A percentile compares a stretch with the other conserved stretches of the same genome.
Evolutionary conservation across 2,888 invertebrate species (phyloP).

Genomic region (Caprella mutica): DNA sequence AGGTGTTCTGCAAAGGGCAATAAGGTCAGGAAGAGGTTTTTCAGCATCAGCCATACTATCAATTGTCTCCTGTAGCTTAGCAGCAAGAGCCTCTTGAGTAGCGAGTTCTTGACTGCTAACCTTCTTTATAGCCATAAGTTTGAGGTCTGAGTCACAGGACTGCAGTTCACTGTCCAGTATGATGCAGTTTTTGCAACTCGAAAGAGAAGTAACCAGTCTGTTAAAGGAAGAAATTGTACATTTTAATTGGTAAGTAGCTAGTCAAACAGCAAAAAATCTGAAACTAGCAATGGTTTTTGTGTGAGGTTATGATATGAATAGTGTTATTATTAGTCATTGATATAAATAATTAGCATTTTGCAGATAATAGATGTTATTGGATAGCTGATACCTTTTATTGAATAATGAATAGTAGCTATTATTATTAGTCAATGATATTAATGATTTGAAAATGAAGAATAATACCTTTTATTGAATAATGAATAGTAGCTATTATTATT

Average conservation of each 20-base stretch:
- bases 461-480: too few relatives aligned
- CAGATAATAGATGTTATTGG: too few relatives aligned
- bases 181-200: constrained; percentile 73
- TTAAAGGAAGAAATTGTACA: constrained; percentile 3
- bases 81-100: constrained; percentile 40
- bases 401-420: too few relatives aligned
- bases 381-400: too few relatives aligned
- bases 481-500: too few relatives aligned
- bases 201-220: constrained; percentile 77
- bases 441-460: too few relatives aligned
- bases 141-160: constrained; percentile 43
- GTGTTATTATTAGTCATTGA: too few relatives aligned
- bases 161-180: constrained; percentile 89
- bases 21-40: constrained; percentile 78
- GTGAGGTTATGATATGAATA: too few relatives aligned
- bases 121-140: constrained; percentile 46
- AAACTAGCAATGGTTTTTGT: too few relatives aligned
- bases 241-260: constrained; percentile 24
- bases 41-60: constrained; percentile 72
- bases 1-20: constrained; percentile 74
- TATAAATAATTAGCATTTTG: too few relatives aligned
- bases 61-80: constrained; percentile 61
- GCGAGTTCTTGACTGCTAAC: constrained; percentile 15
- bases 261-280: too few relatives aligned
- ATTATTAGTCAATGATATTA: too few relatives aligned